Conservation (phyloP, 2,888 invertebrate genomes). For the Anorthoa munda region DNA sequence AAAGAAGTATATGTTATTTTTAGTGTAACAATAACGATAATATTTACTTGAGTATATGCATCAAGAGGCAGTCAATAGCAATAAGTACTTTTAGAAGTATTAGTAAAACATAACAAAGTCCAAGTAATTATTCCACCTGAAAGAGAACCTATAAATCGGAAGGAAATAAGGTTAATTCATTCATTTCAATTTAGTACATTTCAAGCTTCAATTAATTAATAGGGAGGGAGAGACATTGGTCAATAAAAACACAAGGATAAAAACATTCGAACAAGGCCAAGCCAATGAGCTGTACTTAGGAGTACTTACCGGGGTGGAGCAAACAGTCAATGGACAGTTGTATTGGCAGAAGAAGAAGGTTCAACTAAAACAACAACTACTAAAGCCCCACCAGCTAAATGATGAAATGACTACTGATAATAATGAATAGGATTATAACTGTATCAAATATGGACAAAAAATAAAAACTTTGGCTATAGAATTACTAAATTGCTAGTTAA, state of each 20-base stretch:
- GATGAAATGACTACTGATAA: no score
- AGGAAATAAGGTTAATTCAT: not conserved
- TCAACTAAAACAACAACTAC: not conserved
- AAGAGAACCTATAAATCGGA: not conserved
- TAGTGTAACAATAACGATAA: not conserved
- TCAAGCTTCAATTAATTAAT: not conserved
- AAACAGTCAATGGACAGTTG: slow-evolving; percentile 14
- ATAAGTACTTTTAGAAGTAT: no score
- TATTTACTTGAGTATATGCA: not conserved
- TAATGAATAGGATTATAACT: no score
- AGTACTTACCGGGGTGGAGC: slow-evolving; percentile 43
- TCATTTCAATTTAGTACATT: not conserved
- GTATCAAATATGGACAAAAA: no score
- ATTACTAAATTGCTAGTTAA: no score
- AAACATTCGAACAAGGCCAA: slow-evolving; percentile 45
- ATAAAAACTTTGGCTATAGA: no score
- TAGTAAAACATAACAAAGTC: not conserved
- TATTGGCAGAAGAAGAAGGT: slow-evolving; percentile 3
- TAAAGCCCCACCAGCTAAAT: not conserved
- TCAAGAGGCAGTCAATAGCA: no score
- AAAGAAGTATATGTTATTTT: slow-evolving; percentile 3
- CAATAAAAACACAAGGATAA: slow-evolving; percentile 51
- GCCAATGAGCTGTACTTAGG: slow-evolving; percentile 50
- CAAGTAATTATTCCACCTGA: not conserved
- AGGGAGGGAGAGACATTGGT: slow-evolving; percentile 19